phyloP scores from a whole-genome alignment of 2,888 invertebrate genomes.

The Eupsilia transversa region DNA sequence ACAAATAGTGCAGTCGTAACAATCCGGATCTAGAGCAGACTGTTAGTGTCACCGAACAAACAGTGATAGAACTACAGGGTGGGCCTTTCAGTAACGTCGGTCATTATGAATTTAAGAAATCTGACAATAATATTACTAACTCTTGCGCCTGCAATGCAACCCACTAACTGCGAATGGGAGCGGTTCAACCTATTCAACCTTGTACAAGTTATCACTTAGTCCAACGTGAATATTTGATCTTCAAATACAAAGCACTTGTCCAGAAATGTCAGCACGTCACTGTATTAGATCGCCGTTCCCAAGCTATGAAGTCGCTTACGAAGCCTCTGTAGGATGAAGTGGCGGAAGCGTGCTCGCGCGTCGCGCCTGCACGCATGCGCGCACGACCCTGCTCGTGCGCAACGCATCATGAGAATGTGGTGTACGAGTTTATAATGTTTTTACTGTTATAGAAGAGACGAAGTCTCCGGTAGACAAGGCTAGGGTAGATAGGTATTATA shows the following conservation, averaged over 20 bases:
- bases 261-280: constrained; percentile 43
- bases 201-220: constrained; percentile 36
- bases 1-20: constrained; percentile 70
- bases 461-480: constrained; percentile 89
- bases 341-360: constrained; percentile 42
- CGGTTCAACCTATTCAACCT: constrained; percentile 52
- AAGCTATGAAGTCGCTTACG: constrained; percentile 58
- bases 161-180: constrained; percentile 66
- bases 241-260: constrained; percentile 31
- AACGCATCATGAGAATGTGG: constrained; percentile 70
- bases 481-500: constrained; percentile 89
- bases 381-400: constrained; percentile 63
- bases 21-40: constrained; percentile 51
- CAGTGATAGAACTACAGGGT: constrained; percentile 85
- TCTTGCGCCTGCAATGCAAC: constrained; percentile 73
- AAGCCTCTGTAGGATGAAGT: constrained; percentile 56
- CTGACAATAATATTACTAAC: constrained; percentile 88
- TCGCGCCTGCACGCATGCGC: constrained; percentile 40
- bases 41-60: constrained; percentile 61
- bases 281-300: constrained; percentile 60
- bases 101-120: constrained; percentile 86
- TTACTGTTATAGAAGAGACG: constrained; percentile 87
- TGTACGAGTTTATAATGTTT: constrained; percentile 85
- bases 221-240: constrained; percentile 43
- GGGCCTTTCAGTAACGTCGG: constrained; percentile 78